Evolutionary conservation across 2,888 invertebrate species (phyloP).

Genomic region (Bursaphelenchus okinawaensis): DNA sequence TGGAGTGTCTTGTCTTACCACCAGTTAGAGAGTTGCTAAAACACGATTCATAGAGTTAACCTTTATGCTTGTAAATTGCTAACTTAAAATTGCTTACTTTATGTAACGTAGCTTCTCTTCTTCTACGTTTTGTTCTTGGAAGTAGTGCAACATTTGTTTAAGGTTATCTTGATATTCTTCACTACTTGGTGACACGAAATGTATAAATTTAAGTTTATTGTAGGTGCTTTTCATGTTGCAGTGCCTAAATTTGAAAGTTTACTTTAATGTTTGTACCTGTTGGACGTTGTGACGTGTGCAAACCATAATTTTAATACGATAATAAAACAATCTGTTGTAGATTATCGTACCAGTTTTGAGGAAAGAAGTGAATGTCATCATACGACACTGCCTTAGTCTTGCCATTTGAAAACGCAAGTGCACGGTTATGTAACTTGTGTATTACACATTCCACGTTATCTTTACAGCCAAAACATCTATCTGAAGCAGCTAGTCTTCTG

Average conservation of each 20-base stretch:
- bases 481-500: conserved; percentile 9
- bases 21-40: not conserved
- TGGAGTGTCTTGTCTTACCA: conserved; percentile 1
- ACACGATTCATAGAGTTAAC: too few species aligned
- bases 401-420: conserved; percentile 19
- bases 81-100: not conserved
- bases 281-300: too few species aligned
- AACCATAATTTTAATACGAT: too few species aligned
- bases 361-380: conserved; percentile 34
- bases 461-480: conserved; percentile 33
- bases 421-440: conserved; percentile 28
- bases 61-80: not conserved
- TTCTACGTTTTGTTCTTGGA: conserved; percentile 3
- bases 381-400: conserved; percentile 11
- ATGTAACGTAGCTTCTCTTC: not conserved
- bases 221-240: conserved; percentile 13
- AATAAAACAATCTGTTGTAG: too few species aligned
- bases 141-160: conserved; percentile 3
- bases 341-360: conserved; percentile 40
- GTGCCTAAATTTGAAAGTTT: conserved; percentile 15
- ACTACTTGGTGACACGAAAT: not conserved
- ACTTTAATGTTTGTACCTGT: too few species aligned
- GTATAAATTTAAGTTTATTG: not conserved
- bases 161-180: not conserved
- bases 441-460: conserved; percentile 41